Percentiles rank a stretch among this genome's conserved stretches.
Conservation (phyloP, 2,113 vertebrate species). For the Cochlearius cochlearius region DNA sequence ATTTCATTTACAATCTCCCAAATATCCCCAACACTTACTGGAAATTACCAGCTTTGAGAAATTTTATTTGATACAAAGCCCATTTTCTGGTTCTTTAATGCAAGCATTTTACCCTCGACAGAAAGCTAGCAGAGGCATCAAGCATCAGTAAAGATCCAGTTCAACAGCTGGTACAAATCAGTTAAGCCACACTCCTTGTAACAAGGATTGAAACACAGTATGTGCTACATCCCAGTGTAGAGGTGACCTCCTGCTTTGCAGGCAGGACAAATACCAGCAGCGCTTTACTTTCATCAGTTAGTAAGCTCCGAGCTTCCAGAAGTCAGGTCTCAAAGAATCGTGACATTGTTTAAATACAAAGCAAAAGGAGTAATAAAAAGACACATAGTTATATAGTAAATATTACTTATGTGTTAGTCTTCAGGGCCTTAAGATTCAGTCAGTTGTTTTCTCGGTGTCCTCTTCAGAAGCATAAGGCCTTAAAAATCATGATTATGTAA, state of each 20-base stretch:
- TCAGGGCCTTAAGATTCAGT: not conserved
- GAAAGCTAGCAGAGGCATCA: not conserved
- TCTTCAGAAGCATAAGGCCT: not conserved
- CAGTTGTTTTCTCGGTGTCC: not conserved
- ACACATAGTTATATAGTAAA: not conserved
- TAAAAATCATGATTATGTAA: not conserved
- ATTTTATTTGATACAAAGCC: not conserved
- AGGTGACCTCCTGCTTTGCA: not conserved
- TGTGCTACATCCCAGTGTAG: not conserved
- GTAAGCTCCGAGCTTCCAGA: not conserved
- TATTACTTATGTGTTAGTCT: not conserved
- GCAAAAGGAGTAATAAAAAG: not conserved
- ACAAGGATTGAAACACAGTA: not conserved
- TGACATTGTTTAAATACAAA: not conserved
- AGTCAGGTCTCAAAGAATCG: not conserved
- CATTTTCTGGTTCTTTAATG: not conserved
- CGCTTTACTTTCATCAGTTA: not conserved
- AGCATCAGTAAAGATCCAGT: not conserved
- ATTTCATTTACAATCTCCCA: not conserved
- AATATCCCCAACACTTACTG: not conserved
- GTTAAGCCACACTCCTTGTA: not conserved
- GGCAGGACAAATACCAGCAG: not conserved
- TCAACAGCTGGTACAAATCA: not conserved
- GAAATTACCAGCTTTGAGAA: not conserved
- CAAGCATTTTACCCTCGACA: not conserved